phyloP scores from a whole-genome alignment of 1,140 invertebrate species.

The Dreissena polymorpha region DNA sequence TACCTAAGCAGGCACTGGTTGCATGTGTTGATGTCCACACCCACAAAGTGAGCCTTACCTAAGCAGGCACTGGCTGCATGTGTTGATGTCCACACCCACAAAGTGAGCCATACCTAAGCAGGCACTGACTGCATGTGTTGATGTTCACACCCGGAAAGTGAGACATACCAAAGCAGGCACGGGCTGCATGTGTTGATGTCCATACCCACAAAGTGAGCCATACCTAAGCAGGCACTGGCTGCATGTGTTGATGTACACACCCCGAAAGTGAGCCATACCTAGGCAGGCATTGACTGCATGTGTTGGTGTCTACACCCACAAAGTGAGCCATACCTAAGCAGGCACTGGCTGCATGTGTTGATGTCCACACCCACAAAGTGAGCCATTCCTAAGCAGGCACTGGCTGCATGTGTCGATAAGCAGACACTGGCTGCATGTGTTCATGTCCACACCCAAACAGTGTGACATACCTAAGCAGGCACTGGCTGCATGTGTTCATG shows the following conservation, averaged over 20 bases:
- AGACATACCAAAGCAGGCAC: conserved; percentile 86
- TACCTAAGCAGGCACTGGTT: conserved; percentile 89
- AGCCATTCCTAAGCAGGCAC: conserved; percentile 86
- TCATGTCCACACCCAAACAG: conserved; percentile 95
- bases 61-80: conserved; percentile 88
- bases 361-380: conserved; percentile 93
- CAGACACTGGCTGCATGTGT: too few species aligned
- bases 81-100: conserved; percentile 95
- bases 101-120: conserved; percentile 87
- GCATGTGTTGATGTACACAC: conserved; percentile 93
- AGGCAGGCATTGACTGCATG: conserved; percentile 88
- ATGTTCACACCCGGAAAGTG: conserved; percentile 93
- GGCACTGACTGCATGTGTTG: conserved; percentile 89
- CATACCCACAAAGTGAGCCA: conserved; percentile 88
- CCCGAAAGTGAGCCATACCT: conserved; percentile 88
- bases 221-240: conserved; percentile 89
- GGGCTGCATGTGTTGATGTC: conserved; percentile 93
- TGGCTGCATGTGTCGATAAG: conserved; percentile 91
- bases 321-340: conserved; percentile 87
- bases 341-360: conserved; percentile 89
- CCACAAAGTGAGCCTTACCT: conserved; percentile 88
- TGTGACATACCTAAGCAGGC: conserved; percentile 85
- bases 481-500: conserved; percentile 90
- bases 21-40: conserved; percentile 93
- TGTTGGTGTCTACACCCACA: conserved; percentile 95